A percentile compares a stretch with the other conserved stretches of the same genome.
Conservation (phyloP, 2,113 vertebrate species). For the Nothobranchius furzeri region DNA sequence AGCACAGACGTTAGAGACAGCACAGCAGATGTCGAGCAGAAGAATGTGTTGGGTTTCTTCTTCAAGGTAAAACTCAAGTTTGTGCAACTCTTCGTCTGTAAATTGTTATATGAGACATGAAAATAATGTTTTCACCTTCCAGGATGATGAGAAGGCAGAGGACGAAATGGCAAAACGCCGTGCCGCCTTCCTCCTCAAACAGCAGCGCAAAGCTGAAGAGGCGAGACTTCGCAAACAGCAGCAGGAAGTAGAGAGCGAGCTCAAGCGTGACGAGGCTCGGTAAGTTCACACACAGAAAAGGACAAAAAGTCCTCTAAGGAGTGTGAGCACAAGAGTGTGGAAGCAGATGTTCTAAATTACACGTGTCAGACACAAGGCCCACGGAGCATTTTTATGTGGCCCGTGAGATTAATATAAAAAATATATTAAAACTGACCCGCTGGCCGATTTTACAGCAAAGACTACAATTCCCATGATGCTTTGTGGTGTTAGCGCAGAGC, state of each 20-base stretch:
- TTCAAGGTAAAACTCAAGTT: conserved; percentile 85
- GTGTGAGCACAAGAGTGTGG: too few species aligned
- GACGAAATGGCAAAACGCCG: conserved; percentile 94
- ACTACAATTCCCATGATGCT: too few species aligned
- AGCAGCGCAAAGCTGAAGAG: conserved; percentile 96
- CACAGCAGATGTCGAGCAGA: conserved; percentile 83
- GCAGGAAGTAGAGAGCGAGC: conserved; percentile 88
- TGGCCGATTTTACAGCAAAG: too few species aligned
- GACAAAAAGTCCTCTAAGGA: background rate
- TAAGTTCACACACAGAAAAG: conserved; percentile 37
- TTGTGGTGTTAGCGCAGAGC: too few species aligned
- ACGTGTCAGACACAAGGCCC: too few species aligned
- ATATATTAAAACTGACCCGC: too few species aligned
- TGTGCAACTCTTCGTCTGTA: background rate
- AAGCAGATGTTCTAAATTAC: background rate
- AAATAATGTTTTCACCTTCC: background rate
- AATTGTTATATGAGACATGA: background rate
- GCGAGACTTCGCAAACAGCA: conserved; percentile 87
- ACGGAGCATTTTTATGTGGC: too few species aligned
- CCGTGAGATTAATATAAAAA: too few species aligned
- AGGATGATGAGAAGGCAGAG: conserved; percentile 95
- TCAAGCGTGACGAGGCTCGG: conserved; percentile 92
- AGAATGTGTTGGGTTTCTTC: conserved; percentile 91
- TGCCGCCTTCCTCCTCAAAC: conserved; percentile 91
- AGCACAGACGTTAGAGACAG: conserved; percentile 62